Conservation (phyloP, 53 echinoderm and acorn worm species). For the Henricia sp. region DNA sequence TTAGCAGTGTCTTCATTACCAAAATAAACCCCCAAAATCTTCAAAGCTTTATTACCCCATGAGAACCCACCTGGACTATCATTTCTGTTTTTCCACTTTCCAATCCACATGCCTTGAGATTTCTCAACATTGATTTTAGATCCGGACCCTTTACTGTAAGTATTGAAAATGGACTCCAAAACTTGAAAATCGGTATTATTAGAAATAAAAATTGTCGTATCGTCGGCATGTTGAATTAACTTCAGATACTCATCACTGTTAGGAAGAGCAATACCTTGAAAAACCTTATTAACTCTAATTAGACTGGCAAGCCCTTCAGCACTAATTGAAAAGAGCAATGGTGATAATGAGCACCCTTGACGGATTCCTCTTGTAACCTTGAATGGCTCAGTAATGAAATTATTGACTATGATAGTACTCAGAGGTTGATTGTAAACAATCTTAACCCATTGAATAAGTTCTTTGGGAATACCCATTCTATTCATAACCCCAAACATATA, state of each 20-base stretch:
- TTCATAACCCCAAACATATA: too few relatives aligned
- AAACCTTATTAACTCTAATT: not conserved
- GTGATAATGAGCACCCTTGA: not conserved
- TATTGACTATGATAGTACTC: too few relatives aligned
- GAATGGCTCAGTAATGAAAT: too few relatives aligned
- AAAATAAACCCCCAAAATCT: not conserved
- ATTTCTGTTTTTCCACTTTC: not conserved
- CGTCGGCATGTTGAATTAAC: too few relatives aligned
- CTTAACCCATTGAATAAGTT: too few relatives aligned
- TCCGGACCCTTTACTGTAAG: not conserved
- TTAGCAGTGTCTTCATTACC: not conserved
- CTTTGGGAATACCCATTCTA: too few relatives aligned
- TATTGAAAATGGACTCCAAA: not conserved
- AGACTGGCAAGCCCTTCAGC: constrained; percentile 7
- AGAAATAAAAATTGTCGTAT: too few relatives aligned
- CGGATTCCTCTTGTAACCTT: not conserved
- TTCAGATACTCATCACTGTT: too few relatives aligned
- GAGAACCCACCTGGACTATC: not conserved
- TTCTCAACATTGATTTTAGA: not conserved
- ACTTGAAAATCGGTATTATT: not conserved
- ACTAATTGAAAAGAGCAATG: constrained; percentile 1
- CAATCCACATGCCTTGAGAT: not conserved
- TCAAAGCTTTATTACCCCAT: not conserved
- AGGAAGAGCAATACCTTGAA: too few relatives aligned
- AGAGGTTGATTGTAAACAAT: too few relatives aligned